phyloP scores from a whole-genome alignment of 2,113 vertebrate genomes.

The Tragelaphus imberbis region DNA sequence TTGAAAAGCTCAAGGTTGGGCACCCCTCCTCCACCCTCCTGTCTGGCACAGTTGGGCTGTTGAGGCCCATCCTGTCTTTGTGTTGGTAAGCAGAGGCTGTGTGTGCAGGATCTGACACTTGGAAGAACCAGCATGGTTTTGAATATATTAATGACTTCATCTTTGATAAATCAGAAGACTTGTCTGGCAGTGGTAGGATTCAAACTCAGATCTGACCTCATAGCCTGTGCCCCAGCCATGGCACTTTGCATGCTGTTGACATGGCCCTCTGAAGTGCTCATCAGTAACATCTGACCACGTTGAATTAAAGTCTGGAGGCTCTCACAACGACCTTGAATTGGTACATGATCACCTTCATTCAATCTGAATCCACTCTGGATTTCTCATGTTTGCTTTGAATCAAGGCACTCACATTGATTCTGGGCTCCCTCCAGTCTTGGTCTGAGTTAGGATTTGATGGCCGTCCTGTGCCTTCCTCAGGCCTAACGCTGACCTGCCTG shows the following conservation, averaged over 20 bases:
- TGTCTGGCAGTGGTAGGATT: background rate
- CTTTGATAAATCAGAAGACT: background rate
- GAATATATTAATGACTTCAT: background rate
- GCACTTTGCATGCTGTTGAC: background rate
- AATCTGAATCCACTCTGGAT: too few relatives aligned
- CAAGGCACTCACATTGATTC: background rate
- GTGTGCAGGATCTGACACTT: rapidly evolving
- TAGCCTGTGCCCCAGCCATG: rapidly evolving
- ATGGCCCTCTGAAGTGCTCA: background rate
- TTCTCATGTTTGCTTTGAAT: background rate
- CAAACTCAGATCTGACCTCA: background rate
- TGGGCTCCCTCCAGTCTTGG: background rate
- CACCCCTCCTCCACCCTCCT: rapidly evolving
- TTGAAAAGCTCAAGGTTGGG: background rate
- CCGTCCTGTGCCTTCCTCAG: background rate
- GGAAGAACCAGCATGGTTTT: background rate
- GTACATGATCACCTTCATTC: rapidly evolving
- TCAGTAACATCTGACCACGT: background rate
- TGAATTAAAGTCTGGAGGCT: rapidly evolving
- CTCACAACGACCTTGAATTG: rapidly evolving
- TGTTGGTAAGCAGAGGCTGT: background rate
- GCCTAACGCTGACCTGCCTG: rapidly evolving
- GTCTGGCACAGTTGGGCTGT: background rate
- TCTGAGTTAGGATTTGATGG: background rate
- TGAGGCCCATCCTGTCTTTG: rapidly evolving